A percentile compares a stretch with the other conserved stretches of the same genome.
Conservation (phyloP, 2,113 vertebrate genomes). For the Heptranchias perlo region DNA sequence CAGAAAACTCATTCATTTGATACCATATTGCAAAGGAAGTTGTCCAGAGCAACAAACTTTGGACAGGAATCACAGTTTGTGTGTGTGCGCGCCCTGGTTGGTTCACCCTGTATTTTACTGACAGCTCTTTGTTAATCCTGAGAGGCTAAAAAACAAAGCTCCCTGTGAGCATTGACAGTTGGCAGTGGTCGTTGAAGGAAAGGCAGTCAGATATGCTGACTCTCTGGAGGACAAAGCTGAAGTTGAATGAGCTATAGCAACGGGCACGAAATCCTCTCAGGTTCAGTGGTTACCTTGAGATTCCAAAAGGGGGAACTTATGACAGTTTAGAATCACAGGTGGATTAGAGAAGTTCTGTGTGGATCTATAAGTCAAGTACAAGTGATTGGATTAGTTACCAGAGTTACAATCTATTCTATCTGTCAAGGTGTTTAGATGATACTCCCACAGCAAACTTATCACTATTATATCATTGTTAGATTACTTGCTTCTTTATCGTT, state of each 20-base stretch:
- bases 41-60: too few species aligned
- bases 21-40: too few species aligned
- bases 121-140: too few species aligned
- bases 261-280: neutral
- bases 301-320: neutral
- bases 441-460: neutral
- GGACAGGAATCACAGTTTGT: too few species aligned
- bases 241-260: neutral
- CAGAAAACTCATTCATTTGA: too few species aligned
- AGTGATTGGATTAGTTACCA: neutral
- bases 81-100: too few species aligned
- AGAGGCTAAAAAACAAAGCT: too few species aligned
- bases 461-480: neutral
- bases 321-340: neutral
- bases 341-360: neutral
- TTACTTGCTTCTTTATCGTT: neutral
- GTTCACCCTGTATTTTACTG: too few species aligned
- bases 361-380: neutral
- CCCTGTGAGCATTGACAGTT: too few species aligned
- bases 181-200: too few species aligned
- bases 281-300: neutral
- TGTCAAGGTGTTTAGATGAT: neutral
- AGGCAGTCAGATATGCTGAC: neutral
- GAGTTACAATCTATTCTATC: neutral
- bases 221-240: neutral